A percentile compares a stretch with the other conserved stretches of the same genome.
These are phyloP conservation scores for Drosophila siamana DNA, from an alignment of 2,888 invertebrate species.

Conservation along the genomic window DNA sequence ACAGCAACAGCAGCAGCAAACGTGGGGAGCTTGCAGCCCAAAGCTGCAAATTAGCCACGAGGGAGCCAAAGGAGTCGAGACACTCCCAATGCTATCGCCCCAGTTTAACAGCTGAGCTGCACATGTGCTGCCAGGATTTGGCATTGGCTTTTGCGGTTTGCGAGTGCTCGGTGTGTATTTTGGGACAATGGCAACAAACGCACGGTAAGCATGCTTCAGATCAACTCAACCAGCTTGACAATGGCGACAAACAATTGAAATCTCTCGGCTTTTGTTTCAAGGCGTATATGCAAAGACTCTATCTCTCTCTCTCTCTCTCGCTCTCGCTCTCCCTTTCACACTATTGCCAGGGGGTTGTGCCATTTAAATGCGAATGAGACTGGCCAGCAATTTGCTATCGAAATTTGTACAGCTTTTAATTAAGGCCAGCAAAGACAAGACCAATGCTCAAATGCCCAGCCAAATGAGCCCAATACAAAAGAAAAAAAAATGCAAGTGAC, in stretches of 20 bases:
- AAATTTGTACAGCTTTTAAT: conserved; percentile 77
- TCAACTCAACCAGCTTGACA: conserved; percentile 59
- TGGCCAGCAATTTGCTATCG: conserved; percentile 50
- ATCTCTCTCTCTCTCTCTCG: not conserved
- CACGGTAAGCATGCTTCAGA: conserved; percentile 67
- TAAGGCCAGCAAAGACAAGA: conserved; percentile 72
- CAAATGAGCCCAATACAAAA: conserved; percentile 50
- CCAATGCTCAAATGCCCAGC: conserved; percentile 49
- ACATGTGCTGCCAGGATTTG: conserved; percentile 16
- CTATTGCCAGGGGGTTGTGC: conserved; percentile 48
- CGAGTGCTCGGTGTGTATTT: conserved; percentile 62
- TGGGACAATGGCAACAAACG: conserved; percentile 67
- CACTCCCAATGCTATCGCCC: not conserved
- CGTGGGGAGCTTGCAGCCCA: not conserved
- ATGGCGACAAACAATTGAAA: conserved; percentile 81
- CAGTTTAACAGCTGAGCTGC: conserved; percentile 10
- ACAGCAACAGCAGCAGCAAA: no score
- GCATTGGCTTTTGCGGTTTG: conserved; percentile 29
- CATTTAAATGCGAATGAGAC: conserved; percentile 3
- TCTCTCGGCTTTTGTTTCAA: conserved; percentile 77
- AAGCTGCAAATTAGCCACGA: conserved; percentile 52
- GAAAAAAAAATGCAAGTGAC: conserved; percentile 56
- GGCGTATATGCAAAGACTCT: conserved; percentile 42
- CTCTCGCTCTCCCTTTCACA: not conserved
- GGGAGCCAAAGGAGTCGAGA: conserved; percentile 7